Evolutionary conservation across 2,888 invertebrate genomes (phyloP).

Genomic region (Agriotes lineatus): DNA sequence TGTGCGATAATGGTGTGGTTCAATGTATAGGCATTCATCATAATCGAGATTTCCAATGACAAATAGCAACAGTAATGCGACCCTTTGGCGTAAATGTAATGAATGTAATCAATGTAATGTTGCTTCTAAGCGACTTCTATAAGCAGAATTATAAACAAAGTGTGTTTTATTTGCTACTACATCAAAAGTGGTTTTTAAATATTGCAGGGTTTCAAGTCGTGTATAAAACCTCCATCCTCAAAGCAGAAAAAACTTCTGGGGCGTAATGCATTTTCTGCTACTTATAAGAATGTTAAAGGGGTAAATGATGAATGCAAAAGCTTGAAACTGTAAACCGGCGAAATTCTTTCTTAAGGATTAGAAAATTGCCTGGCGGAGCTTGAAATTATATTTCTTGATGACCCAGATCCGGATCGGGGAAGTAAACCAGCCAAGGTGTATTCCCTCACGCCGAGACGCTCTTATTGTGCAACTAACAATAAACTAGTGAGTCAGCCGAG

Average conservation of each 20-base stretch:
- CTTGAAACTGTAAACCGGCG: not conserved
- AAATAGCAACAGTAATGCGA: no score
- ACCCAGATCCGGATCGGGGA: slow-evolving; percentile 31
- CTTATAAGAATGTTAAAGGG: slow-evolving; percentile 1
- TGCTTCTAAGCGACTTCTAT: no score
- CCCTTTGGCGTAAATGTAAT: no score
- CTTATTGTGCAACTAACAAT: slow-evolving; percentile 24
- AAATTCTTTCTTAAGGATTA: slow-evolving; percentile 40
- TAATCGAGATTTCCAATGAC: no score
- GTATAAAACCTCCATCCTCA: no score
- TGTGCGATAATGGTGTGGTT: no score
- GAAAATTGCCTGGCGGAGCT: slow-evolving; percentile 44
- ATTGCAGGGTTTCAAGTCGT: no score
- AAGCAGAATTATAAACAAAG: no score
- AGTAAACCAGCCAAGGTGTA: slow-evolving; percentile 31
- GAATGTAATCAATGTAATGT: no score
- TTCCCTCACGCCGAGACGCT: slow-evolving; percentile 23
- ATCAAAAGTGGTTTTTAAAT: no score
- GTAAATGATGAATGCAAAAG: not conserved
- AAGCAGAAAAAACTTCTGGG: not conserved
- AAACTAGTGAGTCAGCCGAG: slow-evolving; percentile 17
- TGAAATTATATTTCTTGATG: slow-evolving; percentile 46
- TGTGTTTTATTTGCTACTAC: no score
- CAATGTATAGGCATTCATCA: no score
- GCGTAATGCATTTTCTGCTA: not conserved